These are phyloP conservation scores for Dipodomys ordii DNA, from an alignment of 2,113 vertebrate species.

Conservation along the genomic window DNA sequence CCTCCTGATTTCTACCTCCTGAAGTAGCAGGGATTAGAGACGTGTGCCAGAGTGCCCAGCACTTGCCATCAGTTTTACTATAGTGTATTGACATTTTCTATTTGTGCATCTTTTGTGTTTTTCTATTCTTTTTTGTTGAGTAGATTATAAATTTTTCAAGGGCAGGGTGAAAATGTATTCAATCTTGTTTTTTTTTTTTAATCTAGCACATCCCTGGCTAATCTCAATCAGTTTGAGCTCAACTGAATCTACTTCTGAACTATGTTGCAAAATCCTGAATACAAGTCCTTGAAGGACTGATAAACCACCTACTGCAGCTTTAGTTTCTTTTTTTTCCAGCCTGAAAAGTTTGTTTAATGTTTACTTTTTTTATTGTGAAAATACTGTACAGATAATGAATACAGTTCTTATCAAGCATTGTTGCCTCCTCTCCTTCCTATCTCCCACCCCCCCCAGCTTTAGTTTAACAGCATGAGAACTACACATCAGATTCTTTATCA, in stretches of 20 bases:
- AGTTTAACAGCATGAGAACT: not conserved
- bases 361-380: too few relatives aligned
- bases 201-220: not conserved
- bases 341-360: too few relatives aligned
- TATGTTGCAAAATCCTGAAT: conserved; percentile 3
- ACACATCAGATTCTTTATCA: not conserved
- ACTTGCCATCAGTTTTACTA: too few relatives aligned
- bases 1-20: too few relatives aligned
- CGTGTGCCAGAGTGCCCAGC: too few relatives aligned
- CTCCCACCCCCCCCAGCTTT: too few relatives aligned
- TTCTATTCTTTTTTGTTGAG: not conserved
- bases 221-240: not conserved
- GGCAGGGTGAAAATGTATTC: not conserved
- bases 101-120: not conserved
- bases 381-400: too few relatives aligned
- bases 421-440: too few relatives aligned
- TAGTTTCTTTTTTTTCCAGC: not conserved
- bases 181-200: not conserved
- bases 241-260: not conserved
- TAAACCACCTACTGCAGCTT: not conserved
- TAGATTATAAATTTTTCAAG: not conserved
- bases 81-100: not conserved
- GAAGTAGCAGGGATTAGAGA: too few relatives aligned
- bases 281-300: not conserved
- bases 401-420: too few relatives aligned